These are phyloP conservation scores for Pachyuromys duprasi DNA, from an alignment of 2,797 vertebrate species.

Conservation along the genomic window DNA sequence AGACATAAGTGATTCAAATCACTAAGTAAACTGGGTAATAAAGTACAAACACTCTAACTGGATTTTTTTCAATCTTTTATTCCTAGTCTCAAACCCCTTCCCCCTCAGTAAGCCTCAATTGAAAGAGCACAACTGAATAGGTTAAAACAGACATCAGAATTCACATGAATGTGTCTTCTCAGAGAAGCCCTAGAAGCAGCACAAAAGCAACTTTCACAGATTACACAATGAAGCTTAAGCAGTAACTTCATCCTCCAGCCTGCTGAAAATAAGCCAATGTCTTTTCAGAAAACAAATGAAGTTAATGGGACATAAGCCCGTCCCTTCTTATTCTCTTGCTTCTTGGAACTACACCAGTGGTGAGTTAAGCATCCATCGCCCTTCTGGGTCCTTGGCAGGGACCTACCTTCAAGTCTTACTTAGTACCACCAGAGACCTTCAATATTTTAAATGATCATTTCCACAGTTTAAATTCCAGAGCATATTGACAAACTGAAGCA, in stretches of 20 bases:
- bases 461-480: constrained; percentile 80
- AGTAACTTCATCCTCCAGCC: constrained; percentile 67
- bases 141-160: not conserved
- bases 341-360: constrained; percentile 64
- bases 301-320: not conserved
- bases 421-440: constrained; percentile 77
- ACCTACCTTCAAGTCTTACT: constrained; percentile 80
- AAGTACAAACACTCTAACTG: not conserved
- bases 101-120: constrained; percentile 24
- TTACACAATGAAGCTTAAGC: constrained; percentile 69
- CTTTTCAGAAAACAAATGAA: constrained; percentile 62
- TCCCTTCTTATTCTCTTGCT: constrained; percentile 35
- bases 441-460: constrained; percentile 80
- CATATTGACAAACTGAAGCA: constrained; percentile 80
- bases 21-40: not conserved
- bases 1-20: too few relatives aligned
- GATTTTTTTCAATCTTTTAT: not conserved
- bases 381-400: constrained; percentile 66
- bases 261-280: constrained; percentile 70
- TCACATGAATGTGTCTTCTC: constrained; percentile 66
- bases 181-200: constrained; percentile 71
- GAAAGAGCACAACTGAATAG: constrained; percentile 43
- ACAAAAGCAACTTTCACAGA: constrained; percentile 64
- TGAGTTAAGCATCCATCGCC: constrained; percentile 60
- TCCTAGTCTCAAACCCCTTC: not conserved